Evolutionary conservation across 2,888 invertebrate genomes (phyloP).

Genomic region (Crematogaster levior): DNA sequence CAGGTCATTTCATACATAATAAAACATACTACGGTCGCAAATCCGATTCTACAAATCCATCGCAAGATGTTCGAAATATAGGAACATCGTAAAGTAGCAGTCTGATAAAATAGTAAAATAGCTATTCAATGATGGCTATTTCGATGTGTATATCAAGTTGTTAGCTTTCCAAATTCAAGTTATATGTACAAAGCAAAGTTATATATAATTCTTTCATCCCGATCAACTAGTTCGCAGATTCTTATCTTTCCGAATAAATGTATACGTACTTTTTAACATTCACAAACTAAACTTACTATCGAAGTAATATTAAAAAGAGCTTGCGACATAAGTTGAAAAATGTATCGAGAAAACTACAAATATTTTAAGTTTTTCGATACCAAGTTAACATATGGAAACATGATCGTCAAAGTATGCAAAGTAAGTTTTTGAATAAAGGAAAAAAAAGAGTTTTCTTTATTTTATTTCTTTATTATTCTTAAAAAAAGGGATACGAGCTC

Average conservation of each 20-base stretch:
- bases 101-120: slow-evolving; percentile 22
- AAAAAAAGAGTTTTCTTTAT: background rate
- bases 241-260: background rate
- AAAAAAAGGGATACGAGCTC: background rate
- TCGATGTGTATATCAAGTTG: background rate
- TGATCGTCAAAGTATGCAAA: background rate
- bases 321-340: background rate
- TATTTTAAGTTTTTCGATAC: background rate
- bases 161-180: slow-evolving; percentile 13
- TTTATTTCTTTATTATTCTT: no score
- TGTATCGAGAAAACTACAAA: background rate
- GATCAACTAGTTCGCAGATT: background rate
- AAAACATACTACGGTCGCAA: slow-evolving; percentile 29
- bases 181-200: background rate
- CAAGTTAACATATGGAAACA: background rate
- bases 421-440: no score
- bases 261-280: background rate
- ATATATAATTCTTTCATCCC: background rate
- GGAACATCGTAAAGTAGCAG: slow-evolving; percentile 19
- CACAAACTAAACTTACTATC: background rate
- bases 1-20: slow-evolving; percentile 7
- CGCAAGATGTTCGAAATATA: slow-evolving; percentile 19
- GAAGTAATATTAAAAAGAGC: background rate
- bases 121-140: slow-evolving; percentile 12
- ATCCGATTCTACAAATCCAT: slow-evolving; percentile 45